These are phyloP conservation scores for Dendronephthya gigantea DNA, from an alignment of 64 coral and sea anemone species.

Conservation along the genomic window DNA sequence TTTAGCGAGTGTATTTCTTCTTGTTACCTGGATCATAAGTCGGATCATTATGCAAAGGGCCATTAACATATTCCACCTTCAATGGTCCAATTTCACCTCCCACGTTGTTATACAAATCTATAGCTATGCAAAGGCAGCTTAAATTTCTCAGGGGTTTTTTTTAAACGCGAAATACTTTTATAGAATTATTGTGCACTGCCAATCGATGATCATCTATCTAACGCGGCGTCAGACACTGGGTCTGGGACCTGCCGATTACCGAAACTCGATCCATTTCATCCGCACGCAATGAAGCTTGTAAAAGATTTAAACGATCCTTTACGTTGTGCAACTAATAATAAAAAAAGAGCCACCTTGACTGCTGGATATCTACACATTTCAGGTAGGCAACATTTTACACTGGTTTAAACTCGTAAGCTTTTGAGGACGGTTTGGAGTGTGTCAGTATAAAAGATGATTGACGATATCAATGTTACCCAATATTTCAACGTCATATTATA, in stretches of 20 bases:
- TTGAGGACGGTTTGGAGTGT: too few species aligned
- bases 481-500: too few species aligned
- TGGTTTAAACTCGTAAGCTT: background rate
- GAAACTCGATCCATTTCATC: background rate
- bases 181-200: background rate
- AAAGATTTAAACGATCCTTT: background rate
- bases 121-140: too few species aligned
- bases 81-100: too few species aligned
- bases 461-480: too few species aligned
- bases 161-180: background rate
- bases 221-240: background rate
- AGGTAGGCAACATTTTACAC: background rate
- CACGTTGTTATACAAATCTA: too few species aligned
- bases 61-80: too few species aligned
- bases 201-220: background rate
- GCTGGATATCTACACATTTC: background rate
- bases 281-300: background rate
- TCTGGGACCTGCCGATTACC: background rate
- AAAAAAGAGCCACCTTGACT: background rate
- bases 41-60: too few species aligned
- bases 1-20: too few species aligned
- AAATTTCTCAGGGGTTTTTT: too few species aligned
- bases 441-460: too few species aligned
- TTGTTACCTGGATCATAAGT: too few species aligned
- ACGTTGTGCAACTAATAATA: background rate